Conservation (phyloP, 1,140 invertebrate species). For the Neodiprion virginianus region DNA sequence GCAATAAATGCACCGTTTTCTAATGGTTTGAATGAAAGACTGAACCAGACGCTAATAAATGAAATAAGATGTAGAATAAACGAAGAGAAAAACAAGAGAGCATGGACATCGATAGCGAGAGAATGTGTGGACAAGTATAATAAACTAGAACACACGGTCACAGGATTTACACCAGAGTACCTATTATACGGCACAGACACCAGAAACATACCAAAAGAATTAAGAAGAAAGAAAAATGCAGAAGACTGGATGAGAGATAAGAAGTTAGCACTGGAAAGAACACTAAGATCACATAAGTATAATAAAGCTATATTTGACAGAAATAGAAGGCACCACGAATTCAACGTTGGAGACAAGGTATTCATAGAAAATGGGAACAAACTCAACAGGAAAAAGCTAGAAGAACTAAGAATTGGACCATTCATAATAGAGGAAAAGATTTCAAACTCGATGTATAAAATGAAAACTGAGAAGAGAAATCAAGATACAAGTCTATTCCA, state of each 20-base stretch:
- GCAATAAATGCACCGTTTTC: slow-evolving; percentile 22
- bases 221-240: neutral
- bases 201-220: neutral
- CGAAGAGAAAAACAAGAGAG: slow-evolving; percentile 8
- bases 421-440: slow-evolving; percentile 21
- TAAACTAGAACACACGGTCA: neutral
- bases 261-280: slow-evolving; percentile 11
- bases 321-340: slow-evolving; percentile 28
- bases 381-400: slow-evolving; percentile 26
- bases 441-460: slow-evolving; percentile 25
- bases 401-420: slow-evolving; percentile 22
- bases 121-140: slow-evolving; percentile 9
- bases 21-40: too few relatives aligned
- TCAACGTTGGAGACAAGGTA: slow-evolving; percentile 26
- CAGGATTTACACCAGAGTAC: slow-evolving; percentile 5
- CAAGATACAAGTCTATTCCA: slow-evolving; percentile 14
- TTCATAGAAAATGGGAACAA: slow-evolving; percentile 27
- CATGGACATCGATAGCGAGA: slow-evolving; percentile 10
- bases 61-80: slow-evolving; percentile 13
- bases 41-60: slow-evolving; percentile 6
- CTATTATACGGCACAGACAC: neutral
- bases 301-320: slow-evolving; percentile 25
- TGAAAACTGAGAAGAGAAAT: slow-evolving; percentile 13
- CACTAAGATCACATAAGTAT: slow-evolving; percentile 17
- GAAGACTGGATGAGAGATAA: neutral